phyloP scores from a whole-genome alignment of 1,140 invertebrate species.

The Anoplolepis gracilipes region DNA sequence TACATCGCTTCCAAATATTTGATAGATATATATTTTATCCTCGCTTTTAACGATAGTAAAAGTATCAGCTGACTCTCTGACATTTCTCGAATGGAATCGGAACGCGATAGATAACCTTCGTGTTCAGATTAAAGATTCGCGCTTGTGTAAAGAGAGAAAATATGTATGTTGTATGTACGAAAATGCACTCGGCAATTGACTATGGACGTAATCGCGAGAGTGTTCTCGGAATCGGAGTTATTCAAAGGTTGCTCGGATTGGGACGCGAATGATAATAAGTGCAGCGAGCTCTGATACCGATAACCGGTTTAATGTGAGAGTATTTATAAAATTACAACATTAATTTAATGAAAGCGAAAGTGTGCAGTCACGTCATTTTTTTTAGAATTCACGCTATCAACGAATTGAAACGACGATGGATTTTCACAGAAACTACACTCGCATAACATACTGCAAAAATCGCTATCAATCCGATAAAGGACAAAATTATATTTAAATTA shows the following conservation, averaged over 20 bases:
- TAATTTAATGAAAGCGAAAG: slow-evolving; percentile 46
- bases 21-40: slow-evolving; percentile 10
- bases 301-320: slow-evolving; percentile 50
- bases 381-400: neutral
- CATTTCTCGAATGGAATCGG: slow-evolving; percentile 37
- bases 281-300: slow-evolving; percentile 8
- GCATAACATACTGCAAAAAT: too few species aligned
- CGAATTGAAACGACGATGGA: neutral
- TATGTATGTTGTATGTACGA: neutral
- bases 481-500: neutral
- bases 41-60: slow-evolving; percentile 1
- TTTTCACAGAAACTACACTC: neutral
- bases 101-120: slow-evolving; percentile 55
- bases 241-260: slow-evolving; percentile 5
- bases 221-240: slow-evolving; percentile 33
- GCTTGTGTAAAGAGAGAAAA: neutral
- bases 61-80: slow-evolving; percentile 24
- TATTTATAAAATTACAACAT: slow-evolving; percentile 42
- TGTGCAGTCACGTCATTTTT: slow-evolving; percentile 7
- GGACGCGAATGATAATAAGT: slow-evolving; percentile 30
- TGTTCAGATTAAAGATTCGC: slow-evolving; percentile 48
- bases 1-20: neutral
- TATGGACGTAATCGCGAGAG: neutral
- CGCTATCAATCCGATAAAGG: neutral
- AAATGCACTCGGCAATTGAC: slow-evolving; percentile 33